These are phyloP conservation scores for Muscidifurax raptorellus DNA, from an alignment of 1,140 invertebrate genomes.

Conservation along the genomic window DNA sequence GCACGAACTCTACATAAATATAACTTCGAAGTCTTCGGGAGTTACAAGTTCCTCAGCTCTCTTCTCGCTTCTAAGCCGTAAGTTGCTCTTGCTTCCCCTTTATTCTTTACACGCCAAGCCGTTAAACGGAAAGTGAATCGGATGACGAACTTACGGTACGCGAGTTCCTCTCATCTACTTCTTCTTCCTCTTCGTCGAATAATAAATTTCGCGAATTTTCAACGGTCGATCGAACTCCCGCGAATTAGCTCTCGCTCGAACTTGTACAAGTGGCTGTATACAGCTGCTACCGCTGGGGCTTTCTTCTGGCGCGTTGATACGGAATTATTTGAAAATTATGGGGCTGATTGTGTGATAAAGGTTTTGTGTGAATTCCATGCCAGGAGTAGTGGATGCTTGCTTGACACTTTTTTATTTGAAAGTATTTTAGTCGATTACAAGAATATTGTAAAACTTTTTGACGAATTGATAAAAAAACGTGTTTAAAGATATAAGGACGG, in stretches of 20 bases:
- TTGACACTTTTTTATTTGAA: too few species aligned
- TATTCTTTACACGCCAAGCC: constrained; percentile 26
- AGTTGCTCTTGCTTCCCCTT: neutral
- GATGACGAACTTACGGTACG: constrained; percentile 46
- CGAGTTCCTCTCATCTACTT: neutral
- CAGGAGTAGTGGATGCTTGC: too few species aligned
- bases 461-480: too few species aligned
- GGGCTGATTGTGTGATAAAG: neutral
- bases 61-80: constrained; percentile 56
- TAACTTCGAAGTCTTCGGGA: constrained; percentile 56
- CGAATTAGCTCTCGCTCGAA: constrained; percentile 30
- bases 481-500: too few species aligned
- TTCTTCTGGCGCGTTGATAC: neutral
- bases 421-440: too few species aligned
- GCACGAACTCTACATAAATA: constrained; percentile 61
- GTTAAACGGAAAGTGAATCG: constrained; percentile 52
- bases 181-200: constrained; percentile 12
- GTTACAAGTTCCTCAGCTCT: constrained; percentile 61
- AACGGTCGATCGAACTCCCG: constrained; percentile 36
- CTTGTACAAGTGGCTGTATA: neutral
- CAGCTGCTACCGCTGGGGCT: neutral
- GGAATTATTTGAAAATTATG: constrained; percentile 2
- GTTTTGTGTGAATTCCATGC: neutral
- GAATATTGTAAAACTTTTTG: too few species aligned
- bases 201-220: constrained; percentile 48